Evolutionary conservation across 1,140 invertebrate species (phyloP).

Genomic region (Harpegnathos saltator): DNA sequence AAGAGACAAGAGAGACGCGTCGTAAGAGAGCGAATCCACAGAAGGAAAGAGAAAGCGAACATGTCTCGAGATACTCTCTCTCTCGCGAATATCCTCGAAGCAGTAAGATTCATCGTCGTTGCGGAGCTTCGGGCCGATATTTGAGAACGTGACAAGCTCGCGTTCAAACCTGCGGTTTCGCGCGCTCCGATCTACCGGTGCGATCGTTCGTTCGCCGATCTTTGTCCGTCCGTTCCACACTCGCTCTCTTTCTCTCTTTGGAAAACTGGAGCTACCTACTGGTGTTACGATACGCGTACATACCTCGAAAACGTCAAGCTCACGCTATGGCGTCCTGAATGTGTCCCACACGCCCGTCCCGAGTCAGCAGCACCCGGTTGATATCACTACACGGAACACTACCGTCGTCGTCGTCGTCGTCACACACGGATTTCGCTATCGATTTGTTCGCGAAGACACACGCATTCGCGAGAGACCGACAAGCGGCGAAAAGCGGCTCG

Average conservation of each 20-base stretch:
- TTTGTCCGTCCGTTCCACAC: not conserved
- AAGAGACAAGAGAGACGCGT: no score
- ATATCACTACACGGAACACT: slow-evolving; percentile 1
- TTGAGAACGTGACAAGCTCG: no score
- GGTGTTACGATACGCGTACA: not conserved
- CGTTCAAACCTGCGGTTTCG: no score
- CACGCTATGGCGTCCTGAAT: slow-evolving; percentile 64
- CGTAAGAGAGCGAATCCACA: no score
- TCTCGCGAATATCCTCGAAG: no score
- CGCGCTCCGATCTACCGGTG: no score
- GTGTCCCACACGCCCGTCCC: slow-evolving; percentile 29
- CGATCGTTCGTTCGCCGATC: no score
- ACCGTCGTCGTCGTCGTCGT: slow-evolving; percentile 39
- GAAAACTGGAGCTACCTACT: not conserved
- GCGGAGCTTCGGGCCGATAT: no score
- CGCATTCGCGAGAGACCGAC: not conserved
- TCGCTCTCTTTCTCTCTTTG: not conserved
- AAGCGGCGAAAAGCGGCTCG: no score
- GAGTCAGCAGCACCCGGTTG: not conserved
- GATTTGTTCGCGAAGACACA: not conserved
- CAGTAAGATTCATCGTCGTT: no score
- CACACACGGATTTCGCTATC: slow-evolving; percentile 27
- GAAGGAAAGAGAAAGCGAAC: no score
- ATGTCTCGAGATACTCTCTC: no score
- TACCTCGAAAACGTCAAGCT: slow-evolving; percentile 68